Evolutionary conservation across 1,140 invertebrate species (phyloP), one percentile per base, ranked within the genome.

Genomic region (Oedothorax gibbosus): DNA sequence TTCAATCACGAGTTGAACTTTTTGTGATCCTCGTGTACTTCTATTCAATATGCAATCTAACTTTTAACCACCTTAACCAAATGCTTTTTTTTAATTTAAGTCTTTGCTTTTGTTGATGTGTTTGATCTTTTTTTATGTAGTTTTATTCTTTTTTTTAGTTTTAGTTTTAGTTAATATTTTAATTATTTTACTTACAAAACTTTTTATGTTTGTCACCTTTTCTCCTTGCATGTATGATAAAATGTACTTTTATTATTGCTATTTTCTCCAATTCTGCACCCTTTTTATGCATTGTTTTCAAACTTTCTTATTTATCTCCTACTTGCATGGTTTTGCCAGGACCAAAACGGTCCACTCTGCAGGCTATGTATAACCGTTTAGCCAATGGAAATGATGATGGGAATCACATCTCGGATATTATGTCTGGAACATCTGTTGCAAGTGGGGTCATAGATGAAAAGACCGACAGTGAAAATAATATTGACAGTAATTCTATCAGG

Each of bases 351-450:
- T 89, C 90, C 65, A 88, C 90, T 15, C 88, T 91, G 72, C 90
- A 91, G 87, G 90, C 90, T 79, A 91, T 92, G 91, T 88, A 91
- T 86, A 90, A 89, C 75, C 91, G 89, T 86, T 88, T 91, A 79
- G 64, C 84, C 54, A 79, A 72, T 79, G 89, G 89, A 76, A 88
- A 86, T 57, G 88, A 89, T 49, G 90, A 90, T 62, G 90, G 90
- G 85, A 78, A 66, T 56, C 86, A 69, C 14, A 76, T 54, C 71
- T 73, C 72, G 14, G 71, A 75, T 76, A 72, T 75, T 49, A 20
- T 84, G 56, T 84, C 72, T 66, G 81, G 73, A 84, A 76, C 56
- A 14, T 66, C 80, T 64, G 20, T 72, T 81, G 50, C 80, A 53
- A 53, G 69, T 75, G 69, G 69, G 69, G 56, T 73, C 21, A 51